Evolutionary conservation across 2,113 vertebrate species (phyloP).

Genomic region (Sisor rabdophorus): DNA sequence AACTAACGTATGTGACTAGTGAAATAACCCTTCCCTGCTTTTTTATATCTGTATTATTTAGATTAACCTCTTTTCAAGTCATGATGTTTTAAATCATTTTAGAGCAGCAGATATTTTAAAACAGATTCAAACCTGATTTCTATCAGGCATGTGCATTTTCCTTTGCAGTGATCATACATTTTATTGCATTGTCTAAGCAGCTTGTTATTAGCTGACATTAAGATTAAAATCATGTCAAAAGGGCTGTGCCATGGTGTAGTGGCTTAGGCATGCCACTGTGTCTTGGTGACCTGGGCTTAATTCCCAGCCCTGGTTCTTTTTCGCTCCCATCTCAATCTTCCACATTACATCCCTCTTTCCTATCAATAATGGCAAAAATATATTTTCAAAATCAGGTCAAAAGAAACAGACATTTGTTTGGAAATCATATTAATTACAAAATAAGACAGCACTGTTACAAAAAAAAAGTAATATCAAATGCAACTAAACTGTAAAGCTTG

Average conservation of each 20-base stretch:
- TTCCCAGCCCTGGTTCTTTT: too few species aligned
- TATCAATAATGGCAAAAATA: too few species aligned
- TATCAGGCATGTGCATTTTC: neutral
- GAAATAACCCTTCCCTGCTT: neutral
- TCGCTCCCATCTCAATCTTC: too few species aligned
- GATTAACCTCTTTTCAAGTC: neutral
- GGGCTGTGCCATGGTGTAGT: too few species aligned
- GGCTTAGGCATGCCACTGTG: too few species aligned
- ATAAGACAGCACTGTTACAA: neutral
- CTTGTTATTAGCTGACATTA: neutral
- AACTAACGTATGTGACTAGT: neutral
- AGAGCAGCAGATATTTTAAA: neutral
- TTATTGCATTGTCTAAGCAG: neutral
- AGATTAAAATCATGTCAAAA: neutral
- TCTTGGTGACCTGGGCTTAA: too few species aligned
- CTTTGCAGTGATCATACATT: neutral
- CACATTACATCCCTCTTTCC: too few species aligned
- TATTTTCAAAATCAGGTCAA: too few species aligned
- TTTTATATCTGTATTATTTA: neutral
- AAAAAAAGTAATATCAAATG: neutral
- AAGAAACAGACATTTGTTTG: neutral
- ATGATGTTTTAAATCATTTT: neutral
- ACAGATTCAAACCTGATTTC: constrained; percentile 3
- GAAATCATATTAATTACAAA: neutral
- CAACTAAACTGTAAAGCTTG: neutral